phyloP scores from a whole-genome alignment of 1,140 invertebrate species.

The Pseudachorutes palmiensis region DNA sequence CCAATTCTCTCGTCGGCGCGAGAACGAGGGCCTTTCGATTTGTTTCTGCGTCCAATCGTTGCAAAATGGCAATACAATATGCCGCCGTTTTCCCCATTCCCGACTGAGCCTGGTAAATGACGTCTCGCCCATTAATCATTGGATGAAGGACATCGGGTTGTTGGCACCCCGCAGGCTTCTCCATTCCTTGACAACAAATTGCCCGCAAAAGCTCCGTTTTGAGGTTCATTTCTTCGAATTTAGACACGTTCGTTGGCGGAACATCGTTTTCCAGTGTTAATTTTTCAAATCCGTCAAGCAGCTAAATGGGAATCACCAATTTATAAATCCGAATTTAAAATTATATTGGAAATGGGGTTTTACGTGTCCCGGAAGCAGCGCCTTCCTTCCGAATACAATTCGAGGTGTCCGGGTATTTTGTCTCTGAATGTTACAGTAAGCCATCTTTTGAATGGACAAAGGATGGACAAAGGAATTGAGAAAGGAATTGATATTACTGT shows the following conservation, averaged over 20 bases:
- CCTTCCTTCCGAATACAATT: too few species aligned
- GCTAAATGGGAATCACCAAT: too few species aligned
- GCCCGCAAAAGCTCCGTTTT: neutral
- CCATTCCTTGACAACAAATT: slow-evolving; percentile 12
- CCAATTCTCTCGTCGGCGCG: slow-evolving; percentile 87
- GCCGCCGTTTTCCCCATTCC: slow-evolving; percentile 29
- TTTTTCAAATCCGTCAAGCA: neutral
- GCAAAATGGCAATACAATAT: slow-evolving; percentile 6
- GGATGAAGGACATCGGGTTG: slow-evolving; percentile 12
- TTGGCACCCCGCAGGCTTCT: slow-evolving; percentile 12
- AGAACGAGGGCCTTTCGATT: slow-evolving; percentile 60
- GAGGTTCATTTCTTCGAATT: slow-evolving; percentile 16
- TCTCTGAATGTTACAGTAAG: too few species aligned
- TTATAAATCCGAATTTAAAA: too few species aligned
- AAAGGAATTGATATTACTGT: too few species aligned
- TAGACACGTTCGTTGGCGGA: too few species aligned
- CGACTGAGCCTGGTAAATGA: slow-evolving; percentile 24
- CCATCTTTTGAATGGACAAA: too few species aligned
- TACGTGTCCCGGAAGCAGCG: too few species aligned
- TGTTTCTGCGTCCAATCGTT: neutral
- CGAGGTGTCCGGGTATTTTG: too few species aligned
- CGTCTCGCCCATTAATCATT: slow-evolving; percentile 10
- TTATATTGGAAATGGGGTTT: too few species aligned
- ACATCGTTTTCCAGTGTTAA: neutral
- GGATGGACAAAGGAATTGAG: too few species aligned